Percentiles rank a stretch among this genome's conserved stretches.
These are phyloP conservation scores for Melanocharis versteri DNA, from an alignment of 2,113 vertebrate species.

Conservation along the genomic window DNA sequence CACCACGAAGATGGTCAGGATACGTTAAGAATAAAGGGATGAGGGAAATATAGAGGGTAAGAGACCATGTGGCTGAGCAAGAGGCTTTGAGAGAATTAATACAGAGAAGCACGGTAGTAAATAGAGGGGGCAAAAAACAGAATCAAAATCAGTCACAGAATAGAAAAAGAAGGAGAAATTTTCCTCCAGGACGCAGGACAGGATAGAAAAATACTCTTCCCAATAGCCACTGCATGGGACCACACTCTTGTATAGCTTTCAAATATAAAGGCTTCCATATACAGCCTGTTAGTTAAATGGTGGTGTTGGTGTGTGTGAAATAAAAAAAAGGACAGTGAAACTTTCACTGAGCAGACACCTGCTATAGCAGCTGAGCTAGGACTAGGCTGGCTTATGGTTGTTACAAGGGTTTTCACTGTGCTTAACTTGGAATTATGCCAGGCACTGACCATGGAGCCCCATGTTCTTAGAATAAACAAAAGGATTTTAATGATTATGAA, in stretches of 20 bases:
- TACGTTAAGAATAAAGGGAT: neutral
- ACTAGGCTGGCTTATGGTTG: neutral
- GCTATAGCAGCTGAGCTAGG: neutral
- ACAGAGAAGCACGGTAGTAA: neutral
- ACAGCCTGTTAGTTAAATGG: neutral
- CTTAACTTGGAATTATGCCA: slow-evolving; percentile 6
- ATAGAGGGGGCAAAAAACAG: neutral
- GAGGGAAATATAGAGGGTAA: neutral
- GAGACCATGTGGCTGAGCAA: neutral
- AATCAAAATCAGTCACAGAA: neutral
- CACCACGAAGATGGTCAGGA: neutral
- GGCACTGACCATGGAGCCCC: neutral
- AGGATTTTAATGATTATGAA: neutral
- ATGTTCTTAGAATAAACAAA: neutral
- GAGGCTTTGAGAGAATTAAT: neutral
- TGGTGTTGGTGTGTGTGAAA: neutral
- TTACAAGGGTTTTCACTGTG: slow-evolving; percentile 1
- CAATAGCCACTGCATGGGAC: neutral
- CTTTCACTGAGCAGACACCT: neutral
- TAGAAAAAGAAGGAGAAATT: neutral
- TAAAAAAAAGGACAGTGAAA: neutral
- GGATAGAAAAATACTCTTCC: neutral
- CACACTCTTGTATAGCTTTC: neutral
- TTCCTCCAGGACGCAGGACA: neutral
- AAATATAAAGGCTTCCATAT: neutral